Percentiles rank a stretch among this genome's conserved stretches.
Conservation (phyloP, 2,888 invertebrate species). For the Tenthredo distinguenda region DNA sequence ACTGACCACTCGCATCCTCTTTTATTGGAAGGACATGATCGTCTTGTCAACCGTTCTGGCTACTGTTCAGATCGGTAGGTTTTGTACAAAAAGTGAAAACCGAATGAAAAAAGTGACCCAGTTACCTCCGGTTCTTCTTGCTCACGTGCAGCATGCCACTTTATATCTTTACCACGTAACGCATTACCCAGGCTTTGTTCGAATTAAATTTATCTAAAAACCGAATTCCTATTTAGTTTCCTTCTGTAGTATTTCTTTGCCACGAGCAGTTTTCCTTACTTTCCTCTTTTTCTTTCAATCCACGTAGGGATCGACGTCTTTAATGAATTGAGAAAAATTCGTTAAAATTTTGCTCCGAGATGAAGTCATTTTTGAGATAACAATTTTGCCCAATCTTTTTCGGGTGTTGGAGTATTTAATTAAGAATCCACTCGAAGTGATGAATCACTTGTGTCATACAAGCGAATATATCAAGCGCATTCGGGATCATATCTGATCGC, state of each 20-base stretch:
- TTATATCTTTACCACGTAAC: constrained; percentile 19
- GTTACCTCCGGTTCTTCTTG: constrained; percentile 13
- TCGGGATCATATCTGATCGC: not conserved
- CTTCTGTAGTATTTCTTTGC: not conserved
- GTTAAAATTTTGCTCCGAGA: not conserved
- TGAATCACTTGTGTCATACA: not conserved
- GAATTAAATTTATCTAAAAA: not conserved
- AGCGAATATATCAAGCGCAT: not conserved
- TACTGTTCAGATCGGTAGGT: not conserved
- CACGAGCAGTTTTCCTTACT: not conserved
- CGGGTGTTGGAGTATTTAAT: not conserved
- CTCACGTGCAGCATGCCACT: not conserved
- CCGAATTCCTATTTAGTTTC: not conserved
- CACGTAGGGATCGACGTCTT: not conserved
- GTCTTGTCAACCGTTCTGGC: constrained; percentile 30
- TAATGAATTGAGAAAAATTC: not conserved
- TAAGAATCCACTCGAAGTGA: not conserved
- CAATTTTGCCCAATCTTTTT: not conserved
- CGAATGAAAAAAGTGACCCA: not conserved
- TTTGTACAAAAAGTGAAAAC: constrained; percentile 15
- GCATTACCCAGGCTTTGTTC: not conserved
- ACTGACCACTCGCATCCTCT: constrained; percentile 42
- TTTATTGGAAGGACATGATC: constrained; percentile 23
- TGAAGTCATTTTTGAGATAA: not conserved
- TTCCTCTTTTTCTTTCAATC: not conserved